Base-by-base conservation (phyloP, 2,113 vertebrate species). In the Procapra przewalskii region DNA sequence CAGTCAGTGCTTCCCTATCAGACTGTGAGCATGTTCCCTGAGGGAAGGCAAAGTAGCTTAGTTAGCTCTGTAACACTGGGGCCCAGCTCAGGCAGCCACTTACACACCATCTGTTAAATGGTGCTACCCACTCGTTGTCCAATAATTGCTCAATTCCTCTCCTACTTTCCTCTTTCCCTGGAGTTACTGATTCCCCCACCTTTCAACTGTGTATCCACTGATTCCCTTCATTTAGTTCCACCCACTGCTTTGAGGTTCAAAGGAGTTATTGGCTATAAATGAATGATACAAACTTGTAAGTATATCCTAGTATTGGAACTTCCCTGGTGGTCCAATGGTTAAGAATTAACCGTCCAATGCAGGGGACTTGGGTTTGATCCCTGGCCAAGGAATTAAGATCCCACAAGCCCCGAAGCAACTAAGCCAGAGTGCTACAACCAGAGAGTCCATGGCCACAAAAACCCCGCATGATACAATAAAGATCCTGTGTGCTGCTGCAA, bases 231-330 rank as follows among this genome's bases (percentile, higher is more conserved):
- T 23, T 52, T 94, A 83, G 19, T 17, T 96, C 59, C 27, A 25
- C 52, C 40, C 50, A 90, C 79, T 84, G 27, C n/a, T 92, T 80
- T 55, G 27, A 95, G 40, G 82, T 85, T 84, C 85, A 85, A 90
- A 96, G 67, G 45, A 96, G 23, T 54, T 96, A 12, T 6, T 67
- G 57, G 43, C 29, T 96, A 48, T 88, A 95, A 92, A 85, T 88
- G 33, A 45, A 40, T 4, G 23, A 36, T 62, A 43, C 29, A 71
- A 48, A 83, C 43, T 86, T 81, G 36, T 64, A 88, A 83, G 48
- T 9, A 23, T 86, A 97, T 90, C 17, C n/a, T 89, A 64, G 59
- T 27, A 7, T 15, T 43, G 71, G 40, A 77, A 77, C 36, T 8
- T 77, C 71, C 40, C 40, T 15, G 23, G 23, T 77, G 71, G 71